These are phyloP conservation scores for Podilymbus podiceps DNA, from an alignment of 2,113 vertebrate species.

Conservation along the genomic window DNA sequence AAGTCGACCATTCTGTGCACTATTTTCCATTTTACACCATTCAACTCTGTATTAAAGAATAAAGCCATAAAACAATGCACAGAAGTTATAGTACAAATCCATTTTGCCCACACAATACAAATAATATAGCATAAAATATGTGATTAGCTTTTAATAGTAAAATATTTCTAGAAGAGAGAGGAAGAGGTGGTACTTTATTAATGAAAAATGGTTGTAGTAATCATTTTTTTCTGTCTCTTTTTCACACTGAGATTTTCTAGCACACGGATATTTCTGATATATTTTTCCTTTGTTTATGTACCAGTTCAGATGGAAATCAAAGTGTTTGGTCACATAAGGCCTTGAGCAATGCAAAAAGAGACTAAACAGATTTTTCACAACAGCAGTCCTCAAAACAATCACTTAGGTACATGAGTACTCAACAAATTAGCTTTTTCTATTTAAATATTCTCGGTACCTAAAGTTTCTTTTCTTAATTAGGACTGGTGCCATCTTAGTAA, in stretches of 20 bases:
- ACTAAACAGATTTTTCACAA: not conserved
- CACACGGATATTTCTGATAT: not conserved
- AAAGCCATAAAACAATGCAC: not conserved
- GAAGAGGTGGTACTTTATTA: not conserved
- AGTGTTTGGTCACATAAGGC: not conserved
- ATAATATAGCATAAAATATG: not conserved
- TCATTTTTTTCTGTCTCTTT: not conserved
- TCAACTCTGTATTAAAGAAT: not conserved
- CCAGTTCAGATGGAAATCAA: not conserved
- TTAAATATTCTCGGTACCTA: not conserved
- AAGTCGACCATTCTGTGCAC: not conserved
- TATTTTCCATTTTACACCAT: not conserved
- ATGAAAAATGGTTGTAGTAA: not conserved
- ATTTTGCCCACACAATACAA: not conserved
- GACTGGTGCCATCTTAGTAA: not conserved
- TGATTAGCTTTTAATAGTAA: not conserved
- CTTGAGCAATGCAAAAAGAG: not conserved
- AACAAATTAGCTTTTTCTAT: not conserved
- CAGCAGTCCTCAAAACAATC: not conserved
- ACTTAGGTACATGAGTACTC: not conserved
- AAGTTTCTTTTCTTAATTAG: not conserved
- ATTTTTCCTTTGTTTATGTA: not conserved
- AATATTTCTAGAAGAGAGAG: not conserved
- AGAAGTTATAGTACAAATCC: not conserved
- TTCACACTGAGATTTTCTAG: not conserved